Percentiles rank a stretch among this genome's conserved stretches.
These are phyloP conservation scores for Homarus americanus DNA, from an alignment of 1,140 invertebrate genomes.

Conservation along the genomic window DNA sequence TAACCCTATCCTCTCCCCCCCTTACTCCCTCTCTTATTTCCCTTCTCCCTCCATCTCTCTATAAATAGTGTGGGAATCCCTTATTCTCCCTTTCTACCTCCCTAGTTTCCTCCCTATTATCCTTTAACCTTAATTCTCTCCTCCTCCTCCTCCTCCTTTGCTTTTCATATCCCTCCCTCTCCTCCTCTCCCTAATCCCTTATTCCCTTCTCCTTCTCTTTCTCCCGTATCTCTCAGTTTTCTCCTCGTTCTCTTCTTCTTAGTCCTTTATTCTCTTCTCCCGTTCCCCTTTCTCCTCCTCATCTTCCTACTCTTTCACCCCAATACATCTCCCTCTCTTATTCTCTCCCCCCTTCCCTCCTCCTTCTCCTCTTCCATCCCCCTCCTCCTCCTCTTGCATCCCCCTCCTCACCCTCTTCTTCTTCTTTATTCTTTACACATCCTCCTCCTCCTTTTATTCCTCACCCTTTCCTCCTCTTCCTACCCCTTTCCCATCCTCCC, in stretches of 20 bases:
- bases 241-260: not conserved
- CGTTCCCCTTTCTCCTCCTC: not conserved
- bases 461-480: not conserved
- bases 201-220: not conserved
- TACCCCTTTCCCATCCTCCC: constrained; percentile 4
- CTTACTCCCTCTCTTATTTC: no score
- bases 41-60: no score
- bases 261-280: not conserved
- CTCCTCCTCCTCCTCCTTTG: not conserved
- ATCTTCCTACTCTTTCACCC: not conserved
- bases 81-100: no score
- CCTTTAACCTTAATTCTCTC: not conserved
- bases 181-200: not conserved
- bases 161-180: not conserved
- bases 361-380: no score
- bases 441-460: not conserved
- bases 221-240: no score
- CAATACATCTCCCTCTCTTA: not conserved
- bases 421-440: not conserved
- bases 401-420: constrained; percentile 9
- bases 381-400: not conserved
- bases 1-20: no score
- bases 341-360: constrained; percentile 33
- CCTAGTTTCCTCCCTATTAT: no score
- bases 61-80: no score